phyloP scores from a whole-genome alignment of 2,888 invertebrate species.

The Orchesella flavescens region DNA sequence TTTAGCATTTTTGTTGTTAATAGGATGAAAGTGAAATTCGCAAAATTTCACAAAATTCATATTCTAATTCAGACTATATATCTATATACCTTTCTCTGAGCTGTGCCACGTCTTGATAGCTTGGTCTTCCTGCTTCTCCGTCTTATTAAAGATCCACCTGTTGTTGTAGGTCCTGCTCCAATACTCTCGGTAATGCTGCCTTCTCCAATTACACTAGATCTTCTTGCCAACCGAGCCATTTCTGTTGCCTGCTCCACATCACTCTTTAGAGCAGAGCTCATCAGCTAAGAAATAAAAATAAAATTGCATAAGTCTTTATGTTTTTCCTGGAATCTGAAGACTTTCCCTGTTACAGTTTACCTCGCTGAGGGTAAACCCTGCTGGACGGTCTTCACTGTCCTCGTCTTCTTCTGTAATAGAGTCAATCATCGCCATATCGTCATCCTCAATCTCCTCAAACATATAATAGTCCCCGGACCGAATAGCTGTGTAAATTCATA shows the following conservation, averaged over 20 bases:
- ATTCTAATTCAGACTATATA: not conserved
- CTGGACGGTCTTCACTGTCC: constrained; percentile 75
- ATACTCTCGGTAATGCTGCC: constrained; percentile 72
- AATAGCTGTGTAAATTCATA: constrained; percentile 82
- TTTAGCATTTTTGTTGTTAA: not conserved
- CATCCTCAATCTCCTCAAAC: constrained; percentile 95
- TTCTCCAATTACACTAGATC: constrained; percentile 73
- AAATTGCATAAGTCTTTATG: not conserved
- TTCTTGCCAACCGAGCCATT: constrained; percentile 74
- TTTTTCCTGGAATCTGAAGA: not conserved
- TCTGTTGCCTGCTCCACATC: constrained; percentile 80
- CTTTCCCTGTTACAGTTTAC: constrained; percentile 73
- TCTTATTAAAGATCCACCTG: constrained; percentile 54
- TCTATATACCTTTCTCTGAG: constrained; percentile 45
- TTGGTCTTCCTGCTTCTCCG: constrained; percentile 64
- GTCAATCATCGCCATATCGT: constrained; percentile 77
- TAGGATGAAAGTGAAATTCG: not conserved
- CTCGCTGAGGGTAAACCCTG: constrained; percentile 74
- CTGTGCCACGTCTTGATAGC: constrained; percentile 61
- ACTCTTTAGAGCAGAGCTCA: constrained; percentile 85
- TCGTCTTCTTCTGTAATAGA: constrained; percentile 77
- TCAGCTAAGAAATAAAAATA: constrained; percentile 77
- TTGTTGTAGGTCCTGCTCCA: constrained; percentile 65
- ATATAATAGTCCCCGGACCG: constrained; percentile 99
- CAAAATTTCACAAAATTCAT: not conserved